Conservation (phyloP, 23 tunicate species). For the Oikopleura dioica region DNA sequence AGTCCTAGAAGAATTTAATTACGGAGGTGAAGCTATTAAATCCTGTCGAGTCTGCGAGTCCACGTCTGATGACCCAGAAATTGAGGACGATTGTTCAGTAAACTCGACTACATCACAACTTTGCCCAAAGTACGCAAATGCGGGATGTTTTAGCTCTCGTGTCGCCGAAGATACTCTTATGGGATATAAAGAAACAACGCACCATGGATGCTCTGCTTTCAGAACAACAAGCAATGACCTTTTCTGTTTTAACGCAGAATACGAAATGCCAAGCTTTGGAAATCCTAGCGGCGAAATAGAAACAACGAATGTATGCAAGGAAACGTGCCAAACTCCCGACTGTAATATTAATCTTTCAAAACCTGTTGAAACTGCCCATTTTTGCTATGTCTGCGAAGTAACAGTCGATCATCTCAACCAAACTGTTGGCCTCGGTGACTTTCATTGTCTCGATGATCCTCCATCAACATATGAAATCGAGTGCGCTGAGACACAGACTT, state of each 20-base stretch:
- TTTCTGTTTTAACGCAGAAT: neutral
- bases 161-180: neutral
- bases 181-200: too few species aligned
- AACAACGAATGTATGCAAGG: neutral
- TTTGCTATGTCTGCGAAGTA: neutral
- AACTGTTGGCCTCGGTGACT: neutral
- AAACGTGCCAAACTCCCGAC: neutral
- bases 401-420: neutral
- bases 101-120: too few species aligned
- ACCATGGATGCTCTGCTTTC: constrained; percentile 12
- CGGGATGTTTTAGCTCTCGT: constrained; percentile 4
- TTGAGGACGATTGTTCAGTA: too few species aligned
- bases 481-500: neutral
- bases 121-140: constrained; percentile 1
- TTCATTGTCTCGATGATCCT: neutral
- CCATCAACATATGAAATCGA: neutral
- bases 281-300: neutral
- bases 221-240: too few species aligned
- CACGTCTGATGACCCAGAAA: too few species aligned
- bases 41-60: too few species aligned
- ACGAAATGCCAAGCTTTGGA: neutral
- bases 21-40: too few species aligned
- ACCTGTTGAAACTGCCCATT: neutral
- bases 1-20: too few species aligned
- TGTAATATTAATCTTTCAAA: neutral